Evolutionary conservation across 2,888 invertebrate genomes (phyloP), one percentile per base, ranked within the genome.

Genomic region (Neuroscelio doddi): DNA sequence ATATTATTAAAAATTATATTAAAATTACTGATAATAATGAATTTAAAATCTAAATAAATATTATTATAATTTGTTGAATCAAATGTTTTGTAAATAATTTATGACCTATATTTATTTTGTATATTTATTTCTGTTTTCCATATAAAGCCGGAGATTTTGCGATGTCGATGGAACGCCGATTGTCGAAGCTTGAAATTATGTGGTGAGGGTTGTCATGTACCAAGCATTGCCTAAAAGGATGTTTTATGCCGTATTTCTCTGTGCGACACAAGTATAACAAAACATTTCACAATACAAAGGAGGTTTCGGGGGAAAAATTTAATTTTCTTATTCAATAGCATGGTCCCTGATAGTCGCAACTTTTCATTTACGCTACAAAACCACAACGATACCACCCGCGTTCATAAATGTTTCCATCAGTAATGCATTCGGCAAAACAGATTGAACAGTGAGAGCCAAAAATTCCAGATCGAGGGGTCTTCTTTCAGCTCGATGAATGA

Each of bases 61-160:
- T n/a, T n/a, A n/a, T n/a, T n/a, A n/a, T n/a, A n/a, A n/a, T n/a
- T n/a, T n/a, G n/a, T n/a, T n/a, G n/a, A n/a, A n/a, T n/a, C n/a
- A n/a, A n/a, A n/a, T n/a, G n/a, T n/a, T n/a, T n/a, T n/a, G n/a
- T n/a, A n/a, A n/a, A n/a, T n/a, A n/a, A n/a, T n/a, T n/a, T n/a
- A n/a, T n/a, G n/a, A n/a, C n/a, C n/a, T n/a, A n/a, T n/a, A n/a
- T n/a, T n/a, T n/a, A n/a, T n/a, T n/a, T n/a, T n/a, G n/a, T n/a
- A n/a, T n/a, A n/a, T 34, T 12, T n/a, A 39, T 10, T 30, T 30
- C 10, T 9, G 2, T 30, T 9, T 9, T 3, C 30, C 9, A 9
- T 2, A 9, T 9, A 30, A 30, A 91, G 80, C 70, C 90, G 24
- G 89, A 50, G 39, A 41, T 45, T 44, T 29, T 15, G 14, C 10